Evolutionary conservation across 1,140 invertebrate species (phyloP), one percentile per base, ranked within the genome.

Genomic region (Orchesella cincta): DNA sequence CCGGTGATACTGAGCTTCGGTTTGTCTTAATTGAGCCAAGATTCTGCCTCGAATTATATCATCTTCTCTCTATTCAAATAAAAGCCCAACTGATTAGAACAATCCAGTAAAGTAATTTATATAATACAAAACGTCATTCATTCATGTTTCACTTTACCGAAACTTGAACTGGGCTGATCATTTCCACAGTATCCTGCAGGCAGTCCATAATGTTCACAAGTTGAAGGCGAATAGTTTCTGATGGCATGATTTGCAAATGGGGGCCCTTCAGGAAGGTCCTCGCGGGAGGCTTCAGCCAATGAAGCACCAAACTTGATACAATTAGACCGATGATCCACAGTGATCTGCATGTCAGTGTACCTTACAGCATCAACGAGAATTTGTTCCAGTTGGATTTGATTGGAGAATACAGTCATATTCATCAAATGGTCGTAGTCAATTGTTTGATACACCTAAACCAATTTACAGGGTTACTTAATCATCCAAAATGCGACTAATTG

Each of bases 241-340:
- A 96, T 0, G 96, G 96, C 92, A 98, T 98, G 5, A 92, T 92
- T 84, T 96, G 94, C 0, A 99, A 86, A 23, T 94, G 92, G 0
- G 96, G 96, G n/a, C 0, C 96, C 96, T 85, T 98, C 96, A 0
- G 94, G 92, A 29, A 94, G 90, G 83, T 96, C 95, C 83, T 98
- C 96, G 73, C 95, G 90, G 83, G 97, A 95, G 14, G 93, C 92
- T 80, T 98, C 94, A 64, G 92, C 93, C 26, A 98, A 87, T 84
- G 97, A 95, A 14, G 94, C 94, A 1, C 96, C 96, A 86, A 99
- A 98, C 83, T 94, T 93, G 33, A 98, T 89, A 80, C 94, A 95
- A 35, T 86, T 83, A 36, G 86, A 91, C 3, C 92, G 89, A 83
- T 97, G 94, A 86, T 97, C 94, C 79, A 96, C 94, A 28, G 93